Evolutionary conservation across 2,113 vertebrate species (phyloP).

Genomic region (Myxocyprinus asiaticus): DNA sequence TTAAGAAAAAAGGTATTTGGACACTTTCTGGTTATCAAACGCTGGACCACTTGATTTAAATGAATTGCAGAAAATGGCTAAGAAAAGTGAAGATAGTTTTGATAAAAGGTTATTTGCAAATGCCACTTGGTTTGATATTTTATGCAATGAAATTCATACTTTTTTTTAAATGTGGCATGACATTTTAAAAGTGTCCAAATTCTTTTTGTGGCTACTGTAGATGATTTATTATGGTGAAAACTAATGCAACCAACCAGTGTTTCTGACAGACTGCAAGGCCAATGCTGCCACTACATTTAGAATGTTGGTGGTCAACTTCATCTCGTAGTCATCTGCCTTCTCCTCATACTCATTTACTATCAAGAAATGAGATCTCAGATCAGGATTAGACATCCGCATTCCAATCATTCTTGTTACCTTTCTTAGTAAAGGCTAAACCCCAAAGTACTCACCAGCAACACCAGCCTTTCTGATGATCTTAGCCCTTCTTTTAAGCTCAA

Average conservation of each 20-base stretch:
- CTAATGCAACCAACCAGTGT: slow-evolving; percentile 77
- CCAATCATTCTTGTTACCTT: neutral
- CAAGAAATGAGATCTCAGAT: slow-evolving; percentile 33
- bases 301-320: slow-evolving; percentile 79
- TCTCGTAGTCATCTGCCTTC: slow-evolving; percentile 67
- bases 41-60: too few species aligned
- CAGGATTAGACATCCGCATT: neutral
- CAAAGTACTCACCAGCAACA: slow-evolving; percentile 51
- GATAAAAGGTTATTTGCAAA: too few species aligned
- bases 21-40: too few species aligned
- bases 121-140: too few species aligned
- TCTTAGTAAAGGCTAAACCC: neutral
- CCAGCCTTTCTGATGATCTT: slow-evolving; percentile 91
- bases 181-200: too few species aligned
- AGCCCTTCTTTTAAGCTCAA: slow-evolving; percentile 83
- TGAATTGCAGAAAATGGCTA: too few species aligned
- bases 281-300: slow-evolving; percentile 82
- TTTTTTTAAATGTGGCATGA: too few species aligned
- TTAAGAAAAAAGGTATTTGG: too few species aligned
- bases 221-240: neutral
- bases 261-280: slow-evolving; percentile 83
- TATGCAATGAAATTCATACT: too few species aligned
- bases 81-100: too few species aligned
- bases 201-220: too few species aligned
- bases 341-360: slow-evolving; percentile 66